Conservation (phyloP, 2,113 vertebrate species). For the Aix galericulata region DNA sequence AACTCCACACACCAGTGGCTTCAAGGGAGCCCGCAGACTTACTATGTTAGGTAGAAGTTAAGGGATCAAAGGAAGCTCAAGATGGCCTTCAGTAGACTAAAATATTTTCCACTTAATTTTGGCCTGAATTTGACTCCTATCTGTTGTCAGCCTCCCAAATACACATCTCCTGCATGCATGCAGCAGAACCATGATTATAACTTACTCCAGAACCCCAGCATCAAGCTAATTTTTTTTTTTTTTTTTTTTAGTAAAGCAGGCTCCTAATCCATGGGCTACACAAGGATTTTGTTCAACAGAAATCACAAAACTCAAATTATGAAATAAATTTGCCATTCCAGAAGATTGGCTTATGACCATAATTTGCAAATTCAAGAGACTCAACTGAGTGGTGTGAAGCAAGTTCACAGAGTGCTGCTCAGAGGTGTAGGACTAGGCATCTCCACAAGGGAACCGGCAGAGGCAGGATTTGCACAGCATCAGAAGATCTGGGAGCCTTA, state of each 20-base stretch:
- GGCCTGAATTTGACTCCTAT: neutral
- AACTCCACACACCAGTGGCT: neutral
- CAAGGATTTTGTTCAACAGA: neutral
- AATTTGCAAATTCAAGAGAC: neutral
- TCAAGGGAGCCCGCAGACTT: neutral
- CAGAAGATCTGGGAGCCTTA: neutral
- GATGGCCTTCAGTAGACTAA: neutral
- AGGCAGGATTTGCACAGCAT: neutral
- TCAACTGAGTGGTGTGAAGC: neutral
- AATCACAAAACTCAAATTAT: neutral
- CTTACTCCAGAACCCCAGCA: neutral
- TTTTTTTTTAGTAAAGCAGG: neutral
- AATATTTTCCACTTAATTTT: neutral
- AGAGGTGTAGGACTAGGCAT: neutral
- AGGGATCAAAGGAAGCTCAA: neutral
- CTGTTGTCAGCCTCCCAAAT: neutral
- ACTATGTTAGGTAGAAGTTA: neutral
- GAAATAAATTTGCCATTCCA: neutral
- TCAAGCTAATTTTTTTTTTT: neutral
- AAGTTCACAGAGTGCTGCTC: neutral
- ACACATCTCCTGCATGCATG: neutral
- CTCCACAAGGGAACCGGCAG: neutral
- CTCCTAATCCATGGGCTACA: neutral
- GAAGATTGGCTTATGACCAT: neutral
- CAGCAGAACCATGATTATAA: neutral